These are phyloP conservation scores for Pocillopora damicornis DNA, from an alignment of 64 coral and sea anemone genomes.

Conservation along the genomic window DNA sequence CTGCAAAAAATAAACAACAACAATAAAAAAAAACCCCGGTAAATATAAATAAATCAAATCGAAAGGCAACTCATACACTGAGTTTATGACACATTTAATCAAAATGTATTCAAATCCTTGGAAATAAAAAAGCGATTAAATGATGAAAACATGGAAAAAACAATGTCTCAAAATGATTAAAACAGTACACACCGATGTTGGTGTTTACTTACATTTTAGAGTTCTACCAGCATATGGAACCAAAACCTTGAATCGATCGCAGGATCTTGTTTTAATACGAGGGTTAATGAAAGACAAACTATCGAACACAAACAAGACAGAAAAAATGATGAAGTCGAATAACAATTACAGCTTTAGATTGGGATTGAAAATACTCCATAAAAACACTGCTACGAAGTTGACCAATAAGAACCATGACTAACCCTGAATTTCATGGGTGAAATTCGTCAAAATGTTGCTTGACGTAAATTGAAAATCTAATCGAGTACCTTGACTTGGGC, in stretches of 20 bases:
- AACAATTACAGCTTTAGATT: too few relatives aligned
- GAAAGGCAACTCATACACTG: too few relatives aligned
- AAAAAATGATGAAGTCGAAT: too few relatives aligned
- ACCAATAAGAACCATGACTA: too few relatives aligned
- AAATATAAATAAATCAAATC: too few relatives aligned
- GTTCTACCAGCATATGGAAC: constrained; percentile 77
- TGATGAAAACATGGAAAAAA: too few relatives aligned
- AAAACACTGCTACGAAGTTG: not conserved
- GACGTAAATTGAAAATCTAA: too few relatives aligned
- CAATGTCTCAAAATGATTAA: too few relatives aligned
- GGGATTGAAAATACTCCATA: not conserved
- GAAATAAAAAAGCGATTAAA: too few relatives aligned
- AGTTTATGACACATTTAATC: too few relatives aligned
- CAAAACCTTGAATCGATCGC: constrained; percentile 68
- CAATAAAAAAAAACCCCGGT: not conserved
- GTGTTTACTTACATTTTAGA: constrained; percentile 56
- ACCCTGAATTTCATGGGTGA: too few relatives aligned
- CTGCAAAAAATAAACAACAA: constrained; percentile 2
- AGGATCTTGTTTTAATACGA: constrained; percentile 2
- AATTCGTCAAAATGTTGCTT: not conserved
- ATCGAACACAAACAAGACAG: not conserved
- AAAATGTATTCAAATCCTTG: too few relatives aligned
- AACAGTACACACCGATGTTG: not conserved
- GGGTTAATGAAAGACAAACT: constrained; percentile 8
- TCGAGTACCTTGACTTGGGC: constrained; percentile 60